Base-by-base conservation (phyloP, 2,888 invertebrate species). In the Falcaria lacertinaria region DNA sequence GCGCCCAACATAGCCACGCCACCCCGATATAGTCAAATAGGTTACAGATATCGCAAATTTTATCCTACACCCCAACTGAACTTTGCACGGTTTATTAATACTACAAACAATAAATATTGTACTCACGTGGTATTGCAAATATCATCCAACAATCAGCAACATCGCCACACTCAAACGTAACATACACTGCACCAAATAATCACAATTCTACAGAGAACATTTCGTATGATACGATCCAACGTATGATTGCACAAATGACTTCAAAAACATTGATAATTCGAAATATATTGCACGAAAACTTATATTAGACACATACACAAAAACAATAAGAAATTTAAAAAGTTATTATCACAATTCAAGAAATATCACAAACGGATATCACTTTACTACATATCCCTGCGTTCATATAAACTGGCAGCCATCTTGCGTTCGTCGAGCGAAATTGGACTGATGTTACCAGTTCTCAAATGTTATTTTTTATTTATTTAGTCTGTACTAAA, bases 341-440 rank as follows among this genome's bases (percentile, higher is more conserved):
- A 60, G 78, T 73, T 80, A 77, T 69, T 81, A 84, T 78, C 84
- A 86, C 85, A 79, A 76, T 69, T 70, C 60, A 74, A 67, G 73
- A 74, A 77, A 78, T 76, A 81, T 79, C 76, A 80, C 72, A 74
- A 77, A 80, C 80, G 77, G 79, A 80, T 78, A 85, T 61, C 79
- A 85, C 82, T 86, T 82, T 80, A 70, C 74, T 74, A 80, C 69
- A 74, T 80, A 86, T 86, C 87, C 86, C 85, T 86, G 85, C 85
- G 77, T 83, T 86, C 87, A 81, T 83, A 81, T 81, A 88, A 85
- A 86, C 85, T 80, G 84, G 84, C 82, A 74, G 88, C 88, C 88
- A 89, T 89, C 88, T 89, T 89, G 87, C 80, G 84, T 80, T 86
- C 81, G 75, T 80, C 60, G 74, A 70, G n/a, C n/a, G n/a, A 77